Conservation (phyloP, 2,888 invertebrate species). For the Polyommatus iphigenia region DNA sequence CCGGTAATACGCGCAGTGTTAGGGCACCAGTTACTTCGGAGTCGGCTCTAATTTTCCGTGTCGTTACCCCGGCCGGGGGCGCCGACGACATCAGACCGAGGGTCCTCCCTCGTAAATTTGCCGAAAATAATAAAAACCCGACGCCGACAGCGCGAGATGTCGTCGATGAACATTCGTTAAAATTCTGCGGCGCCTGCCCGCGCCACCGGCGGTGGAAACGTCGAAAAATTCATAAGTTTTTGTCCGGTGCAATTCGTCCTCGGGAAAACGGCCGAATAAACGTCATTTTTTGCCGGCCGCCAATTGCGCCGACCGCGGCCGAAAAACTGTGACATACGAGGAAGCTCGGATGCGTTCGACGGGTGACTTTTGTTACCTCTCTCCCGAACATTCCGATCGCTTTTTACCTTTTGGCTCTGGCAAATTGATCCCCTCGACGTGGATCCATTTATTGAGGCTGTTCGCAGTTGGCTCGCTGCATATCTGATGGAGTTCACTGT, state of each 20-base stretch:
- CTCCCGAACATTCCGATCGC: conserved; percentile 41
- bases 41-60: conserved; percentile 49
- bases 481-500: background rate
- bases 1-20: background rate
- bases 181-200: conserved; percentile 49
- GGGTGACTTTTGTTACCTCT: conserved; percentile 53
- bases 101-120: conserved; percentile 43
- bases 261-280: conserved; percentile 55
- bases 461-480: conserved; percentile 25
- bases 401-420: conserved; percentile 40
- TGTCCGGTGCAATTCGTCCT: conserved; percentile 51
- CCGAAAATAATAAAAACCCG: conserved; percentile 51
- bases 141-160: conserved; percentile 44
- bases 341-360: conserved; percentile 55
- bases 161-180: conserved; percentile 54
- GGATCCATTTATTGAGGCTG: conserved; percentile 29
- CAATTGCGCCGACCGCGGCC: conserved; percentile 52
- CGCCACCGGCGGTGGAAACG: conserved; percentile 53
- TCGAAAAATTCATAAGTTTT: conserved; percentile 58
- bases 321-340: conserved; percentile 59
- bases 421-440: conserved; percentile 40
- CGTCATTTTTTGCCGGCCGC: conserved; percentile 56
- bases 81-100: conserved; percentile 42
- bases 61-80: conserved; percentile 45
- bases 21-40: conserved; percentile 28